Evolutionary conservation across 2,113 vertebrate genomes (phyloP).

Genomic region (Felis chaus): DNA sequence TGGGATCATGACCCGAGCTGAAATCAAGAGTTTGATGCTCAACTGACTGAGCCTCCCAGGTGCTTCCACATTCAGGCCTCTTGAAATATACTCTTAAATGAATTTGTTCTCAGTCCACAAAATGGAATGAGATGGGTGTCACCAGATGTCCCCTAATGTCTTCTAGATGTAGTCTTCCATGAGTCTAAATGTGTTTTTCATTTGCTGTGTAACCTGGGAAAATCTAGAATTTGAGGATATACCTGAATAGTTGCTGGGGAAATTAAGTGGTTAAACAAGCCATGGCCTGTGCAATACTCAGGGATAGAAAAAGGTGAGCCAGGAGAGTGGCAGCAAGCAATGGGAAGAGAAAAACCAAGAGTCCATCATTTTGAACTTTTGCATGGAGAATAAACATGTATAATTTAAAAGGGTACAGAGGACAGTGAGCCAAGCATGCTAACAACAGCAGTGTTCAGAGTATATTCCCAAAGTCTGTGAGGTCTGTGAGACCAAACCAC

Average conservation of each 20-base stretch:
- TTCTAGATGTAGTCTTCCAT: not conserved
- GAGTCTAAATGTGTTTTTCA: not conserved
- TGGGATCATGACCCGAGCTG: no score
- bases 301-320: not conserved
- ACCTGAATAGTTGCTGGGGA: not conserved
- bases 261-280: not conserved
- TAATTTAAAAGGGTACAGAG: not conserved
- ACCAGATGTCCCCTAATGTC: not conserved
- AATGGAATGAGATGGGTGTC: not conserved
- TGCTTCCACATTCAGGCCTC: not conserved
- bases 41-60: no score
- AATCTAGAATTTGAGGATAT: not conserved
- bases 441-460: not conserved
- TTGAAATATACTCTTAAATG: not conserved
- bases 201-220: not conserved
- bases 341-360: not conserved
- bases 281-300: not conserved
- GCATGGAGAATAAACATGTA: not conserved
- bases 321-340: not conserved
- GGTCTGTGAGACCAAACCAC: not conserved
- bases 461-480: not conserved
- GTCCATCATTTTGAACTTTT: not conserved
- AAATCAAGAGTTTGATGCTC: no score
- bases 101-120: not conserved
- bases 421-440: not conserved